A percentile compares a stretch with the other conserved stretches of the same genome.
phyloP scores from a whole-genome alignment of 2,888 invertebrate genomes.

The Steromphala cineraria region DNA sequence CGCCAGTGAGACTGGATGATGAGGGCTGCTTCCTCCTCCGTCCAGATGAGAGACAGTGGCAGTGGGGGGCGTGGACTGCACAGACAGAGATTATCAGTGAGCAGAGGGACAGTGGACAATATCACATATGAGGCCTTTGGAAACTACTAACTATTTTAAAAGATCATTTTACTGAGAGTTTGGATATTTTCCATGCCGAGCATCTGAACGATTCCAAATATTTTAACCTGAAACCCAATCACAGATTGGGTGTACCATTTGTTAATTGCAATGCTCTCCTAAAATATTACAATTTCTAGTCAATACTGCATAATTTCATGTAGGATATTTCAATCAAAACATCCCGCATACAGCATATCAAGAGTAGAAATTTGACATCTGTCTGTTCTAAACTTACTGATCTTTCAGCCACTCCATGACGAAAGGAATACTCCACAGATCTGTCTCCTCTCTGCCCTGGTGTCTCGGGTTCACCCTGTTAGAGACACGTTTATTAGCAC shows the following conservation, averaged over 20 bases:
- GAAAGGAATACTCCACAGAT: conserved; percentile 69
- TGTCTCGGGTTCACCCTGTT: conserved; percentile 37
- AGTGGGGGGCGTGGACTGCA: conserved; percentile 73
- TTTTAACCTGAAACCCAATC: too few species aligned
- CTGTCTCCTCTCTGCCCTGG: conserved; percentile 50
- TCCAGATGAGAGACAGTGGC: conserved; percentile 74
- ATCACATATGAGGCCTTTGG: too few species aligned
- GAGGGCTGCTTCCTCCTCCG: conserved; percentile 73
- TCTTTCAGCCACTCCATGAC: conserved; percentile 71
- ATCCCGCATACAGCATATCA: not conserved
- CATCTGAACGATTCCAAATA: too few species aligned
- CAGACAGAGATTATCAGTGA: not conserved
- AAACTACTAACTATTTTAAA: too few species aligned
- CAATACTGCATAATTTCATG: too few species aligned
- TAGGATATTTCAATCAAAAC: not conserved
- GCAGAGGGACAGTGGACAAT: too few species aligned
- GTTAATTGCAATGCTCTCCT: too few species aligned
- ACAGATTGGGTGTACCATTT: too few species aligned
- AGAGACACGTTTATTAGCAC: not conserved
- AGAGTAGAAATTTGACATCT: not conserved
- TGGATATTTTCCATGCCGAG: too few species aligned
- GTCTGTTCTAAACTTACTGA: conserved; percentile 65
- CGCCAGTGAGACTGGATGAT: conserved; percentile 74
- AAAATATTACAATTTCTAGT: too few species aligned
- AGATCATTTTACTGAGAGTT: too few species aligned